Conservation (phyloP, 2,888 invertebrate genomes). For the Sussaba pulchella region DNA sequence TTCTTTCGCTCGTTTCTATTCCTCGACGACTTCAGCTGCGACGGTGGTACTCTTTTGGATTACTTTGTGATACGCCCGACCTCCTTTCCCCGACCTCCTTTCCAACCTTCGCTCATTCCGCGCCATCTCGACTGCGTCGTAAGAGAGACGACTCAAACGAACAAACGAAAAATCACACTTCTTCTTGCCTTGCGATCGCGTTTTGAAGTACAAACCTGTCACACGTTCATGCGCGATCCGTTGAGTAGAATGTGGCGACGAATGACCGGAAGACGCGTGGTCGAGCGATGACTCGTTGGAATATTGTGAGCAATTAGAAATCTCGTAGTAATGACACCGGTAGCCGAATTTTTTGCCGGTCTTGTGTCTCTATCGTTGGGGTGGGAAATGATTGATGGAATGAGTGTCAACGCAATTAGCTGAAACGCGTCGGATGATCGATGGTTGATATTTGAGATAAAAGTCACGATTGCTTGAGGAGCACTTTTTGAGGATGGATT, state of each 20-base stretch:
- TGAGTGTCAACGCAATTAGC: constrained; percentile 23
- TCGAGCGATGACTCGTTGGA: not conserved
- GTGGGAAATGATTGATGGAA: constrained; percentile 34
- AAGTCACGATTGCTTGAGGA: constrained; percentile 39
- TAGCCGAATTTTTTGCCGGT: not conserved
- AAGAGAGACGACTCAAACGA: constrained; percentile 15
- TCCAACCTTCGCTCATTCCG: constrained; percentile 53
- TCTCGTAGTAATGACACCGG: not conserved
- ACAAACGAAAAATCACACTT: constrained; percentile 13
- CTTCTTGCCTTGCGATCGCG: constrained; percentile 45
- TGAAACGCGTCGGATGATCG: constrained; percentile 26
- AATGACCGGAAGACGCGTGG: not conserved
- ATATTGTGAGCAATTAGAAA: not conserved
- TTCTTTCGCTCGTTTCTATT: constrained; percentile 38
- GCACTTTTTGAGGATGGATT: constrained; percentile 7
- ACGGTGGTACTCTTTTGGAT: constrained; percentile 42
- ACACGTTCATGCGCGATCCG: constrained; percentile 18
- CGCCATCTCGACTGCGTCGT: constrained; percentile 34
- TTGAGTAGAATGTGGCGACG: constrained; percentile 11
- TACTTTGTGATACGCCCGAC: constrained; percentile 53
- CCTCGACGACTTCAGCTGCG: constrained; percentile 12
- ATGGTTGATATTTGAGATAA: constrained; percentile 17
- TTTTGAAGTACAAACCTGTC: constrained; percentile 45
- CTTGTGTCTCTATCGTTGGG: not conserved
- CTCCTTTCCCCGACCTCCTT: constrained; percentile 68